Conservation (phyloP, 2,113 vertebrate genomes). For the Eretmochelys imbricata region DNA sequence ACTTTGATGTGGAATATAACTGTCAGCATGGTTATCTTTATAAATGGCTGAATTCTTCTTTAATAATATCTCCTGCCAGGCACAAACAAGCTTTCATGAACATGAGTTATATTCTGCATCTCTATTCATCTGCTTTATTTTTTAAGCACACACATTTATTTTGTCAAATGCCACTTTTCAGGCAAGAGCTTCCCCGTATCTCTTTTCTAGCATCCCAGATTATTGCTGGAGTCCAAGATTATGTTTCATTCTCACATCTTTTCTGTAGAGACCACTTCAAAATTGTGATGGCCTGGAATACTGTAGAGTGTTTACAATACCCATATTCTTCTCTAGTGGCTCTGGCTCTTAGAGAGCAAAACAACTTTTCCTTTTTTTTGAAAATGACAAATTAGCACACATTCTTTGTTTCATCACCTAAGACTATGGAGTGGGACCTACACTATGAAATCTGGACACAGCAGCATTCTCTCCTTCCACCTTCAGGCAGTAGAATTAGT, state of each 20-base stretch:
- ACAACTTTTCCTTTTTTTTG: slow-evolving; percentile 15
- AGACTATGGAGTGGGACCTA: not conserved
- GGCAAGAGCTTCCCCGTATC: not conserved
- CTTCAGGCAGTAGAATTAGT: not conserved
- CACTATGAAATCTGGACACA: not conserved
- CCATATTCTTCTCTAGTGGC: not conserved
- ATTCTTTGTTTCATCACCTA: not conserved
- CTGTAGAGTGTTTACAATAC: not conserved
- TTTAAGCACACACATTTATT: not conserved
- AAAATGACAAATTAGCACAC: not conserved
- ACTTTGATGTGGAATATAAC: not conserved
- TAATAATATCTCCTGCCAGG: not conserved
- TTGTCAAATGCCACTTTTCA: not conserved
- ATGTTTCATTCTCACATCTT: not conserved
- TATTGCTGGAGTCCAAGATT: not conserved
- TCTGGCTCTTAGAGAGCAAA: not conserved
- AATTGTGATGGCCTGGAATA: not conserved
- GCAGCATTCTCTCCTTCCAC: not conserved
- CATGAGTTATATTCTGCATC: not conserved
- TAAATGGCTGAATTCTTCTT: not conserved
- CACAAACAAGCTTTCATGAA: not conserved
- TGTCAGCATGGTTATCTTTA: not conserved
- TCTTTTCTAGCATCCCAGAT: not conserved
- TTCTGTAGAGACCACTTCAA: not conserved
- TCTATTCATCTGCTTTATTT: not conserved